Conservation (phyloP, 1,140 invertebrate species). For the Drosophila asahinai region DNA sequence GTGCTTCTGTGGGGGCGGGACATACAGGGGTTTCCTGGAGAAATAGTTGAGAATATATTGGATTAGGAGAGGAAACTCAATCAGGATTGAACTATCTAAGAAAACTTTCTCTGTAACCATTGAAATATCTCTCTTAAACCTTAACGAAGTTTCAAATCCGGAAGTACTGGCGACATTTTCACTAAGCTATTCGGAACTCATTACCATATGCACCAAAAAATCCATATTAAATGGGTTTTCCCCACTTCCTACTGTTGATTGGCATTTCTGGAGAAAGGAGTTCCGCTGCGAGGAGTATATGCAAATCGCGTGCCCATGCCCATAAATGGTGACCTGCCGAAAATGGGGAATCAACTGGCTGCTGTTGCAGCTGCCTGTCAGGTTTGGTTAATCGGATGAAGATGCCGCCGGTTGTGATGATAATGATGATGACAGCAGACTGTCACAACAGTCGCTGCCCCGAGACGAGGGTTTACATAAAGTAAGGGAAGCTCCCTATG, state of each 20-base stretch:
- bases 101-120: background rate
- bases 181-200: background rate
- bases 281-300: constrained; percentile 34
- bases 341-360: constrained; percentile 11
- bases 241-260: constrained; percentile 6
- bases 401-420: constrained; percentile 13
- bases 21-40: constrained; percentile 86
- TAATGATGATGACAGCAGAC: constrained; percentile 27
- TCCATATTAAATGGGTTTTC: constrained; percentile 1
- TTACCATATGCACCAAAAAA: background rate
- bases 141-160: background rate
- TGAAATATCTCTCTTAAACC: background rate
- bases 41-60: background rate
- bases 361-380: constrained; percentile 21
- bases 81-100: too few species aligned
- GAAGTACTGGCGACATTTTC: background rate
- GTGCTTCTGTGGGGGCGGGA: constrained; percentile 92
- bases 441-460: constrained; percentile 32
- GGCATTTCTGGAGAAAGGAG: constrained; percentile 32
- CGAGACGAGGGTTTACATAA: constrained; percentile 64
- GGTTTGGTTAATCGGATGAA: constrained; percentile 31
- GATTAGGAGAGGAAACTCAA: background rate
- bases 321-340: constrained; percentile 45
- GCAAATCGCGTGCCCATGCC: constrained; percentile 33
- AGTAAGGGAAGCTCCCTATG: constrained; percentile 48